phyloP scores from a whole-genome alignment of 2,113 vertebrate genomes.

The Mus pahari region DNA sequence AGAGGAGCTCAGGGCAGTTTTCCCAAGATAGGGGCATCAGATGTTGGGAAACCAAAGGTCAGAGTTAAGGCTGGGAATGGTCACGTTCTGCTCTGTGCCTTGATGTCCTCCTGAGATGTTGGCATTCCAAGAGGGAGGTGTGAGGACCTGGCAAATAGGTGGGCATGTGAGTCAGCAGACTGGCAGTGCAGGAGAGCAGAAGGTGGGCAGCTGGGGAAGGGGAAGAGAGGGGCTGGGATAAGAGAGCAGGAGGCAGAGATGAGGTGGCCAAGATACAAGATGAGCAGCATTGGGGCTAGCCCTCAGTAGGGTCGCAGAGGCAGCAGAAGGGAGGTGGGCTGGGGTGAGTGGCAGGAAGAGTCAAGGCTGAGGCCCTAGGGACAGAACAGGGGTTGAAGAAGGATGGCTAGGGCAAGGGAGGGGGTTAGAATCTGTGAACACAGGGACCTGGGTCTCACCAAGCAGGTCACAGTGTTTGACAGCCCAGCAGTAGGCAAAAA shows the following conservation, averaged over 20 bases:
- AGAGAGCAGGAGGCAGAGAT: neutral
- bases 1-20: neutral
- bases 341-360: neutral
- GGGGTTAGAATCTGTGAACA: neutral
- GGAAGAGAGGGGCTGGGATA: neutral
- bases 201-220: neutral
- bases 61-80: neutral
- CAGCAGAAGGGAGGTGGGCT: neutral
- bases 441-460: conserved; percentile 83
- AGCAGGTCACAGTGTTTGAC: conserved; percentile 90
- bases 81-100: neutral
- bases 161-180: neutral
- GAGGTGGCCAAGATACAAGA: neutral
- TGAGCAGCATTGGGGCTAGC: neutral
- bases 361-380: neutral
- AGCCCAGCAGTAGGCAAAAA: conserved; percentile 96
- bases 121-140: neutral
- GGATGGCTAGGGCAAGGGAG: neutral
- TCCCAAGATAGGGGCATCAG: neutral
- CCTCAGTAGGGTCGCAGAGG: neutral
- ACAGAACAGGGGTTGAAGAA: neutral
- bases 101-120: neutral
- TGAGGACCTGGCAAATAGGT: neutral
- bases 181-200: neutral
- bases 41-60: neutral